These are phyloP conservation scores for Lasioglossum zephyrum DNA, from an alignment of 2,888 invertebrate genomes.

Conservation along the genomic window DNA sequence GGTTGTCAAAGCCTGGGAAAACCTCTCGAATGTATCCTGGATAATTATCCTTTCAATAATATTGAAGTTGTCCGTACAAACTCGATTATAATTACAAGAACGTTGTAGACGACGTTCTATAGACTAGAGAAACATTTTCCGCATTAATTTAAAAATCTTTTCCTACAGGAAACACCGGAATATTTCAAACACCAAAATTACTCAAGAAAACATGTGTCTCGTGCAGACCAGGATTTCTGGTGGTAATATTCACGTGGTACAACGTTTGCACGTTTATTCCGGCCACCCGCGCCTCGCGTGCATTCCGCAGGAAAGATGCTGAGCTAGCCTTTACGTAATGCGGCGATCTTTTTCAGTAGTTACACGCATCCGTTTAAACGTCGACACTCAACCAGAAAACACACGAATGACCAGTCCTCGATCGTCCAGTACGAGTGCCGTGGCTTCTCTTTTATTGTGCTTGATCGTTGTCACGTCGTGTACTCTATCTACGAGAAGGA, in stretches of 20 bases:
- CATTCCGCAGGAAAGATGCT: slow-evolving; percentile 63
- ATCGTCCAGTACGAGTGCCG: slow-evolving; percentile 15
- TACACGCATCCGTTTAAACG: slow-evolving; percentile 21
- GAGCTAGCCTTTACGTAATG: slow-evolving; percentile 72
- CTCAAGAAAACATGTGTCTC: not conserved
- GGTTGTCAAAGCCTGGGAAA: not conserved
- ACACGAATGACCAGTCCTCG: slow-evolving; percentile 46
- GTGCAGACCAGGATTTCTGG: not conserved
- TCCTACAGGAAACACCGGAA: too few relatives aligned
- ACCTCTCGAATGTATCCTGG: not conserved
- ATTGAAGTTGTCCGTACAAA: not conserved
- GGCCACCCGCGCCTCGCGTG: slow-evolving; percentile 54
- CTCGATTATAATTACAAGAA: not conserved
- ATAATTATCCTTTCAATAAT: not conserved
- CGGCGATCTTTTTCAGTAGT: not conserved
- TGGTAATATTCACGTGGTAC: not conserved
- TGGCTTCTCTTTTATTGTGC: slow-evolving; percentile 5
- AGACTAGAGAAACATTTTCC: not conserved
- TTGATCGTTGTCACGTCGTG: not conserved
- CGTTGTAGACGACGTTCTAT: not conserved
- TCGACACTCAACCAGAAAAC: slow-evolving; percentile 51
- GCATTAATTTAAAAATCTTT: not conserved
- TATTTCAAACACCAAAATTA: too few relatives aligned
- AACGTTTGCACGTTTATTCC: not conserved
- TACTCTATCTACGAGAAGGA: slow-evolving; percentile 31